Evolutionary conservation across 2,797 vertebrate species (phyloP), one percentile per base, ranked within the genome.

Genomic region (Hafferia zeledoni): DNA sequence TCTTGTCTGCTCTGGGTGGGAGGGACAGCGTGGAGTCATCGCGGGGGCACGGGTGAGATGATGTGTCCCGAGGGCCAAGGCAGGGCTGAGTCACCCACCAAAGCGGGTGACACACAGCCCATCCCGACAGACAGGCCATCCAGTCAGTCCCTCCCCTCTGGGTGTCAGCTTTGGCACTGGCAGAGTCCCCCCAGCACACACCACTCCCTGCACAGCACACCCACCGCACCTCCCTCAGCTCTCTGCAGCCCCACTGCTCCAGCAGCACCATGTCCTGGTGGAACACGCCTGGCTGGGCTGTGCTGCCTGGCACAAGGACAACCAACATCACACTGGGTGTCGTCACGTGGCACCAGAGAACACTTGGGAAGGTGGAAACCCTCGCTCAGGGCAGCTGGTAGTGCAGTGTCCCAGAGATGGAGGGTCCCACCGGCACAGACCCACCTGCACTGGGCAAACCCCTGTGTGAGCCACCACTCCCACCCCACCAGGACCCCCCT

Each of bases 261-360:
- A 30, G 70, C 60, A 55, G 75, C 1, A 3, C 68, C 0, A 0
- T 41, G 84, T 60, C 71, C 76, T 17, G 47, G 39, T 47, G 82
- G 81, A 44, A 81, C 69, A 84, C 0, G 8, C 3, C 0, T 1
- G 0, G 61, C 20, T 0, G 0, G 28, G 65, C 39, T 10, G 43
- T 4, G 2, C 19, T 82, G 83, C 89, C 60, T 35, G 53, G 71
- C 20, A 17, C 71, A 22, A 3, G 44, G 33, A 60, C 1, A 4
- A 33, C 50, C 13, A 65, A 46, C 5, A 16, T 46, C 72, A 47
- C 41, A 10, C 7, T 0, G 25, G 22, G 64, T 4, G 13, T 18
- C 1, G 2, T 11, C 64, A 67, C 14, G 20, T 5, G 2, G 16
- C 43, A 63, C 33, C 68, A 23, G 43, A 13, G 4, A 31, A 64